Percentiles rank a stretch among this genome's conserved stretches.
Evolutionary conservation across 2,113 vertebrate species (phyloP).

Genomic region (Puntigrus tetrazona): DNA sequence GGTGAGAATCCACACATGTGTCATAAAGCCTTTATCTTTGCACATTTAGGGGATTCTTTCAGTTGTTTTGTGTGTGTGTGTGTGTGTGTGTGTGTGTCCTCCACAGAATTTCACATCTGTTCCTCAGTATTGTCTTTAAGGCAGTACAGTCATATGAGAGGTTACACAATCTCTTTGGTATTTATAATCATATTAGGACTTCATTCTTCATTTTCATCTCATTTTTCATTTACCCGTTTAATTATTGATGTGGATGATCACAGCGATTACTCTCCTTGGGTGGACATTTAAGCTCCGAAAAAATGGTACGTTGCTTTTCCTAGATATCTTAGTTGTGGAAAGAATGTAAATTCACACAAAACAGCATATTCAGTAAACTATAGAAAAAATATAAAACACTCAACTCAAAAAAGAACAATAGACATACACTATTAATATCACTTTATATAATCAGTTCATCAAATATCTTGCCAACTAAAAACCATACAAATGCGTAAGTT

Average conservation of each 20-base stretch:
- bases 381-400: too few relatives aligned
- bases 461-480: neutral
- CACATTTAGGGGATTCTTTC: neutral
- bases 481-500: neutral
- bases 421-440: neutral
- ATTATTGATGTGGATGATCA: neutral
- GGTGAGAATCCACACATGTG: slow-evolving; percentile 2
- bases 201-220: slow-evolving; percentile 17
- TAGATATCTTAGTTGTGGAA: neutral
- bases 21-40: neutral
- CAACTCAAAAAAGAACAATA: too few relatives aligned
- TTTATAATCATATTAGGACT: slow-evolving; percentile 31
- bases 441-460: too few relatives aligned
- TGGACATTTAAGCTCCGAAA: neutral
- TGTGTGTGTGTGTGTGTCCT: neutral
- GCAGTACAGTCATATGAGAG: neutral
- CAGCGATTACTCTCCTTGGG: neutral
- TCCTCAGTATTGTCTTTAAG: slow-evolving; percentile 5
- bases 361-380: neutral
- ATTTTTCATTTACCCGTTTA: neutral
- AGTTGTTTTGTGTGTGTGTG: neutral
- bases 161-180: slow-evolving; percentile 30
- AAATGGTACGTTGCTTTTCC: neutral
- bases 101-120: slow-evolving; percentile 34
- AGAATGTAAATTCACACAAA: neutral